Base-by-base conservation (phyloP, 2,113 vertebrate species). In the Saccopteryx leptura region DNA sequence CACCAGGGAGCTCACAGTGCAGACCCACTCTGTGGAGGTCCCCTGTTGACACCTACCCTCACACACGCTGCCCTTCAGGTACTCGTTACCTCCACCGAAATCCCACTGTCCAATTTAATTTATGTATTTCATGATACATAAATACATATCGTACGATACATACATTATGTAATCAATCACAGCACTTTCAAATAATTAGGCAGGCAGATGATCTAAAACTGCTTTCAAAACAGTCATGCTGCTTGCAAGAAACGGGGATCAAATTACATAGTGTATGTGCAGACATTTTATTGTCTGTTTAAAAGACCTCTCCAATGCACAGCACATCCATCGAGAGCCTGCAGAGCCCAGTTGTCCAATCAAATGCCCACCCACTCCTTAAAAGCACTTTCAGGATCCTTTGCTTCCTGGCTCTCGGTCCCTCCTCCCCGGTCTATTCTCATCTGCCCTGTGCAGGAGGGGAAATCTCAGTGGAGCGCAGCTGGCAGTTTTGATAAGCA, bases 401-500 rank as follows among this genome's bases (percentile, higher is more conserved):
- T 90, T 19, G 4, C 21, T 23, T 74, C 48, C 58, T 26, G 18
- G 66, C 82, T 87, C 52, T 26, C 7, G 86, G 69, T 6, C 28
- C 65, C 93, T 91, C 65, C 93, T 91, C 48, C 58, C 88, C 23
- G 13, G n/a, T 63, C 93, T 94, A 88, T 81, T 93, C 92, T 84
- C 91, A 93, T 88, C 94, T 72, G 58, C 52, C n/a, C 76, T 33
- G 15, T 31, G 11, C 61, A 46, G 82, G 76, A 90, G 75, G 54
- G 65, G 33, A 26, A 9, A 13, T 78, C 81, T 92, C n/a, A 33
- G 65, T 58, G 74, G 69, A 48, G 61, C 2, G 82, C 96, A 95
- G 97, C 96, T 97, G 97, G 93, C 21, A 0, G 56, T 90, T 79
- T n/a, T 88, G 96, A 97, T 96, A 96, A 98, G 97, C 97, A 97